Conservation (phyloP, 2,797 vertebrate genomes). For the Poecile montanus region DNA sequence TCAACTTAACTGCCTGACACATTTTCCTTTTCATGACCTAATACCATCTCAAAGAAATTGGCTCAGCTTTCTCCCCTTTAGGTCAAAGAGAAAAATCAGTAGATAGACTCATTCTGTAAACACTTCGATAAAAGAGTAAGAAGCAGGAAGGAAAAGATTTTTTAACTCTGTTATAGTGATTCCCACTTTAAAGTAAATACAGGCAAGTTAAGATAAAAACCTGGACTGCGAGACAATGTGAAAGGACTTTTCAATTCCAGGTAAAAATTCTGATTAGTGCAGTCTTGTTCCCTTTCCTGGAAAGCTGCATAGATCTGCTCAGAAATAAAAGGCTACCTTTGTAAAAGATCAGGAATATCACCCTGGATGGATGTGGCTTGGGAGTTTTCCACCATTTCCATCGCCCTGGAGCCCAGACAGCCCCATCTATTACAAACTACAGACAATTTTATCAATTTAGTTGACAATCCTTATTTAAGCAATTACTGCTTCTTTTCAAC, state of each 20-base stretch:
- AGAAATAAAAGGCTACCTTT: neutral
- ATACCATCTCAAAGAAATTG: neutral
- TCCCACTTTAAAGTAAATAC: neutral
- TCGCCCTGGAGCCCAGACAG: neutral
- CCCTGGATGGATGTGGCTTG: neutral
- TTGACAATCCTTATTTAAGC: neutral
- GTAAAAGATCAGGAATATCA: neutral
- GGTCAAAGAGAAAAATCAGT: neutral
- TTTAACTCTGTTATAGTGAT: neutral
- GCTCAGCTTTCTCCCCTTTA: neutral
- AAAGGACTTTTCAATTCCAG: neutral
- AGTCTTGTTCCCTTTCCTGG: neutral
- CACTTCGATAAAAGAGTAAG: neutral
- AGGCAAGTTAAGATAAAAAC: neutral
- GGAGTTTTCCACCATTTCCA: neutral
- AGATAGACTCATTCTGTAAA: neutral
- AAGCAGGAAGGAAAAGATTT: neutral
- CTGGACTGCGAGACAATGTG: neutral
- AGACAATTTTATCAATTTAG: neutral
- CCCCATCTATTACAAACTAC: neutral
- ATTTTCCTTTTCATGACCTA: neutral
- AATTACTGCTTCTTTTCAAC: neutral
- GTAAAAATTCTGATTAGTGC: neutral
- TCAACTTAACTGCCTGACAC: neutral
- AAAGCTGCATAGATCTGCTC: neutral